Evolutionary conservation across 53 echinoderm and acorn worm species (phyloP).

Genomic region (Henricia sp.): DNA sequence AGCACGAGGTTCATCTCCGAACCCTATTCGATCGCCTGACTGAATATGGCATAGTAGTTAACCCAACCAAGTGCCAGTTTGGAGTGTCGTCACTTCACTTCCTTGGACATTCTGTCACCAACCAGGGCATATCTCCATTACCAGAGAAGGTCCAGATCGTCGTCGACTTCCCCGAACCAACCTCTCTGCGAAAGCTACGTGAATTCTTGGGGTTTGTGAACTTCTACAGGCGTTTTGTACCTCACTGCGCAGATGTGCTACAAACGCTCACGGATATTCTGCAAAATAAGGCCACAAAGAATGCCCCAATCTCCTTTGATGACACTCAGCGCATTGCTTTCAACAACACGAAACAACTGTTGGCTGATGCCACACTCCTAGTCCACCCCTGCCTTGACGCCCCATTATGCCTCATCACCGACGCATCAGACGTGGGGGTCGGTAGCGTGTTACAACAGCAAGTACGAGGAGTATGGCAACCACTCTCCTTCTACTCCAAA

Average conservation of each 20-base stretch:
- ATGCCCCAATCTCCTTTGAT: constrained; percentile 14
- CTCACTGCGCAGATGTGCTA: background rate
- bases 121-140: constrained; percentile 18
- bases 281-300: background rate
- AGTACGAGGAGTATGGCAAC: constrained; percentile 43
- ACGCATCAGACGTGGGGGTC: constrained; percentile 29
- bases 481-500: constrained; percentile 61
- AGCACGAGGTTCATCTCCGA: constrained; percentile 55
- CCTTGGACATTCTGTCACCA: constrained; percentile 41
- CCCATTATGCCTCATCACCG: constrained; percentile 34
- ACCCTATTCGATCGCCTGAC: constrained; percentile 32
- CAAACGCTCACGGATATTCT: constrained; percentile 14
- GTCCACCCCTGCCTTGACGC: constrained; percentile 1
- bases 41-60: constrained; percentile 52
- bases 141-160: constrained; percentile 12
- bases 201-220: constrained; percentile 35
- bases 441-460: constrained; percentile 47
- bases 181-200: constrained; percentile 34
- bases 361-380: constrained; percentile 29
- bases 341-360: background rate
- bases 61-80: constrained; percentile 41
- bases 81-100: constrained; percentile 30
- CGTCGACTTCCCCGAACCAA: constrained; percentile 14
- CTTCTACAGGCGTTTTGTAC: constrained; percentile 47
- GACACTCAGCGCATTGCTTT: constrained; percentile 8